A percentile compares a stretch with the other conserved stretches of the same genome.
These are phyloP conservation scores for Rhegmatorhina hoffmannsi DNA, from an alignment of 2,113 vertebrate genomes.

Conservation along the genomic window DNA sequence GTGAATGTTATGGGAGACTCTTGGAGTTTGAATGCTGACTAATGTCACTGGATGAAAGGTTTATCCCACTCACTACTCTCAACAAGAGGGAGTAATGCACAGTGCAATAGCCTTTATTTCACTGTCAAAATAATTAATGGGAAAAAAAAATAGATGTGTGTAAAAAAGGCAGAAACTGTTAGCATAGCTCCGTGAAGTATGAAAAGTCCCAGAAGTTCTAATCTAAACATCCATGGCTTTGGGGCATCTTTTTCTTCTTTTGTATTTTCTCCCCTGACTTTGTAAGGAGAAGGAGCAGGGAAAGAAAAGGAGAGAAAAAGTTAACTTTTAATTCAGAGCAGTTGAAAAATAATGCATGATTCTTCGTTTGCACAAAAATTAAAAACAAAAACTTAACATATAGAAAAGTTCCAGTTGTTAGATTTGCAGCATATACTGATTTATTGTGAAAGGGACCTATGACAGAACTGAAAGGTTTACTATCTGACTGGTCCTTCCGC, in stretches of 20 bases:
- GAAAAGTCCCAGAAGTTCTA: not conserved
- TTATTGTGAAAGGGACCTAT: fast-evolving
- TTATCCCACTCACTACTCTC: not conserved
- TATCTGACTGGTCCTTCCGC: not conserved
- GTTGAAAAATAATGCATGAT: not conserved
- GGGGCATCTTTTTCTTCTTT: not conserved
- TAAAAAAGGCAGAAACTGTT: not conserved
- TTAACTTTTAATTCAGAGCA: not conserved
- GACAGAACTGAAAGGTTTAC: not conserved
- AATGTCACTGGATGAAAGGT: not conserved
- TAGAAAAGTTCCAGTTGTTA: not conserved
- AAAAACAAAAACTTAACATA: not conserved
- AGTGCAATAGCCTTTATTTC: not conserved
- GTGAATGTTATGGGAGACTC: not conserved
- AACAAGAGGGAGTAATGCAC: not conserved
- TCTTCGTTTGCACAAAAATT: not conserved
- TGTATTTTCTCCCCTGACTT: not conserved
- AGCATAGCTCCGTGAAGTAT: not conserved
- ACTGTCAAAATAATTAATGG: not conserved
- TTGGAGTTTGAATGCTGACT: not conserved
- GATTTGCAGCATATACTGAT: not conserved
- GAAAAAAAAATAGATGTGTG: not conserved
- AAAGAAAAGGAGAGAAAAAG: fast-evolving
- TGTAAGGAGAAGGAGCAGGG: fast-evolving
- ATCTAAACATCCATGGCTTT: not conserved